phyloP scores from a whole-genome alignment of 35 echinoderm and acorn worm species.

The Lytechinus pictus region DNA sequence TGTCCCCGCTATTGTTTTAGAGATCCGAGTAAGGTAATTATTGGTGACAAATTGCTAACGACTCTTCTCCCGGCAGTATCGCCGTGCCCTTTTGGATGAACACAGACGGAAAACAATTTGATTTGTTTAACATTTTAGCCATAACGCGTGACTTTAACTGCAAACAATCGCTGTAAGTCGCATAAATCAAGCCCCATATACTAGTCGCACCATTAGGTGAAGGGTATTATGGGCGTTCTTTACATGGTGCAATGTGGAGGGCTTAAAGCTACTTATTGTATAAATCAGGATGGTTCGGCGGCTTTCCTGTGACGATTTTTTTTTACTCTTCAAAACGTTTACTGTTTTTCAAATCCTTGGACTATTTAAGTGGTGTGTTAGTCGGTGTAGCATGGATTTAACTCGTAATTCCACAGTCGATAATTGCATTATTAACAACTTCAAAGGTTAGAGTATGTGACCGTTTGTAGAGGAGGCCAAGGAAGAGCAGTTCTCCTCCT shows the following conservation, averaged over 20 bases:
- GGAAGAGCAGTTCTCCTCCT: no score
- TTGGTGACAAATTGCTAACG: not conserved
- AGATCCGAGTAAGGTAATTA: not conserved
- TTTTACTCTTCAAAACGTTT: not conserved
- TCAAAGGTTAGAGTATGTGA: no score
- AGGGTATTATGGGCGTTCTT: not conserved
- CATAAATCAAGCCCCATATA: not conserved
- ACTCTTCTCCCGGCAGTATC: not conserved
- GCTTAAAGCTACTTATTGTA: not conserved
- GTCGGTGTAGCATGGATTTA: not conserved
- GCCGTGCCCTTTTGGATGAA: not conserved
- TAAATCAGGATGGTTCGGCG: not conserved
- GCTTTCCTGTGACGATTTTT: not conserved
- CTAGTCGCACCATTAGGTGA: not conserved
- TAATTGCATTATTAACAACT: not conserved
- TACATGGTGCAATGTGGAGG: not conserved
- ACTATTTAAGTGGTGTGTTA: not conserved
- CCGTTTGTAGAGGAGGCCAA: no score
- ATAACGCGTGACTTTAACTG: not conserved
- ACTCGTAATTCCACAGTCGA: not conserved
- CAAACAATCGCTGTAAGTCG: not conserved
- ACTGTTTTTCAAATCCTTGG: not conserved
- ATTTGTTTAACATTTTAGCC: slow-evolving; percentile 20
- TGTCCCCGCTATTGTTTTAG: not conserved
- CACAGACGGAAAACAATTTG: slow-evolving; percentile 17